These are phyloP conservation scores for Tenthredo mesomela DNA, from an alignment of 2,888 invertebrate species.

Conservation along the genomic window DNA sequence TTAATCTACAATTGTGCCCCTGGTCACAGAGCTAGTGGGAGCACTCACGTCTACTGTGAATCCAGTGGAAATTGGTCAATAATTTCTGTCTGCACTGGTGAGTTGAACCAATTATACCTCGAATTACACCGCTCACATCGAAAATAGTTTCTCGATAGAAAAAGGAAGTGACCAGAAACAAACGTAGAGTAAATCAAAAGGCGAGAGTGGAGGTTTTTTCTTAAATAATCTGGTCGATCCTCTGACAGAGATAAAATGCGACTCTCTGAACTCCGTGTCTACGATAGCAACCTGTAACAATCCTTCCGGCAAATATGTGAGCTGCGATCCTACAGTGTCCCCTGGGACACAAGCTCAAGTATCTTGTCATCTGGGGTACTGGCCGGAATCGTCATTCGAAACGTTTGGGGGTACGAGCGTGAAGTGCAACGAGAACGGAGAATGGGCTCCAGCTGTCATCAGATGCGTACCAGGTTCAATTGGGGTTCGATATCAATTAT, in stretches of 20 bases:
- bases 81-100: slow-evolving; percentile 69
- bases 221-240: not conserved
- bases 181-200: no score
- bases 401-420: slow-evolving; percentile 60
- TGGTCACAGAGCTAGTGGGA: not conserved
- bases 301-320: not conserved
- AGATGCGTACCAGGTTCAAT: slow-evolving; percentile 73
- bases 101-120: not conserved
- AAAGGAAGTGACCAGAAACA: not conserved
- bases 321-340: slow-evolving; percentile 63
- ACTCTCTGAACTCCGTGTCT: slow-evolving; percentile 2
- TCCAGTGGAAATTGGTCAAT: slow-evolving; percentile 64
- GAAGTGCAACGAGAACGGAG: slow-evolving; percentile 67
- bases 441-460: slow-evolving; percentile 74
- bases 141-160: not conserved
- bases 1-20: not conserved
- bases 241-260: not conserved
- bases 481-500: not conserved
- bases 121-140: not conserved
- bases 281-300: not conserved
- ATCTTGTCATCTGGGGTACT: slow-evolving; percentile 69
- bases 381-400: slow-evolving; percentile 15
- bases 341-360: slow-evolving; percentile 65
- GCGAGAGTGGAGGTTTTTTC: no score
- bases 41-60: slow-evolving; percentile 65